Evolutionary conservation across 2,797 vertebrate genomes (phyloP), one percentile per base, ranked within the genome.

Genomic region (Eospalax fontanierii): DNA sequence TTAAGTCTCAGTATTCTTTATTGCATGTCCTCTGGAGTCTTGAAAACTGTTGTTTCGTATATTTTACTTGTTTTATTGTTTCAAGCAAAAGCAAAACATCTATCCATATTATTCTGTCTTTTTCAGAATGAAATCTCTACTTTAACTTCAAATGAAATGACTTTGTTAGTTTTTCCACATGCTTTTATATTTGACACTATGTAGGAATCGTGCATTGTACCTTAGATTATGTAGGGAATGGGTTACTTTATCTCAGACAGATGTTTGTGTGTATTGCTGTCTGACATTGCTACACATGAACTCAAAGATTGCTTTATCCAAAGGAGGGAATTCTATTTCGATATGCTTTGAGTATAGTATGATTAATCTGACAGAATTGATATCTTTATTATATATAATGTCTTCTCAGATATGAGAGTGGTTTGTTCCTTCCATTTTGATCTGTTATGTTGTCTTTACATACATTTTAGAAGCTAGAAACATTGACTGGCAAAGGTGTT

Each of bases 171-270:
- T 54, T 54, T 12, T 54, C 50, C 50, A 54, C 50, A 54, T 54
- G 50, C 50, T 54, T 54, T 54, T 54, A 54, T 54, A 15, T 54
- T 54, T 54, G 50, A 54, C 8, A 9, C 50, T 54, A 50, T 50
- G 8, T 54, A 54, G 50, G 50, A 54, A 54, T 54, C 8, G 14
- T 54, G 50, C 50, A 10, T 54, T 54, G 50, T 54, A 54, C 50
- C 14, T 10, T 15, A 54, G 50, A 54, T 86, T 43, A 76, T 19
- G 57, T 10, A 73, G 28, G 50, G 50, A 57, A 54, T 95, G 46
- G 78, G 40, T 76, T 83, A 93, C 24, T 86, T 93, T 73, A 63
- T 78, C 59, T 85, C 14, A 22, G 87, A 28, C 26, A 79, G 2
- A 63, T 80, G 18, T 21, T 38, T 79, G 50, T 85, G 7, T 75